These are phyloP conservation scores for Daphoenositta chrysoptera DNA, from an alignment of 2,113 vertebrate genomes.

Conservation along the genomic window DNA sequence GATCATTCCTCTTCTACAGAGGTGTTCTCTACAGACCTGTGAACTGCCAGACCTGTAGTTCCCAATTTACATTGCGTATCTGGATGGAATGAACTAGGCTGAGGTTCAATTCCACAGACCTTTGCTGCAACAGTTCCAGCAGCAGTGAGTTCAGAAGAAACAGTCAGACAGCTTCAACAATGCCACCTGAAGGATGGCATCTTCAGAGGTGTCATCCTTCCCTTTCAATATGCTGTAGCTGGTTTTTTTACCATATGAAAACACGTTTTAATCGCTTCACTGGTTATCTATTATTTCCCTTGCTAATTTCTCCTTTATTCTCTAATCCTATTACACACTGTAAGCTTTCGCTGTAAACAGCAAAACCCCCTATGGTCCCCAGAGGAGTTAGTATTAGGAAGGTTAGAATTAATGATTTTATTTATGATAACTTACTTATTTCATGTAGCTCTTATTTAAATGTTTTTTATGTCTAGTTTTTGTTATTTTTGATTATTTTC, in stretches of 20 bases:
- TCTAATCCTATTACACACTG: not conserved
- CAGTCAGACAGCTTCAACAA: not conserved
- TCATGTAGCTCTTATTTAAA: not conserved
- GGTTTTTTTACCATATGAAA: not conserved
- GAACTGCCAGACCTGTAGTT: not conserved
- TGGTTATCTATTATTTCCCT: not conserved
- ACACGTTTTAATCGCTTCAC: not conserved
- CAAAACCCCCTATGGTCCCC: not conserved
- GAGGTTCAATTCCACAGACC: not conserved
- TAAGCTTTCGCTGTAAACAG: not conserved
- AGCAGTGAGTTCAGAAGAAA: not conserved
- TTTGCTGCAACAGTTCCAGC: not conserved
- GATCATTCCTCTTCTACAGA: not conserved
- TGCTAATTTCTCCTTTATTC: not conserved
- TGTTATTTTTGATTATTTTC: not conserved
- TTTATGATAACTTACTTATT: not conserved
- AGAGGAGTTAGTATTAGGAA: not conserved
- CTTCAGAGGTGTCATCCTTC: not conserved
- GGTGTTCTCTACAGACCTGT: not conserved
- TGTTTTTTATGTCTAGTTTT: not conserved
- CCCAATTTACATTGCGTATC: rapidly evolving
- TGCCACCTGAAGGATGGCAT: not conserved
- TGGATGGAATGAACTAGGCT: not conserved
- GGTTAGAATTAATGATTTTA: not conserved
- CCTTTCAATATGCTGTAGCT: rapidly evolving